Conservation (phyloP, 2,888 invertebrate genomes). For the Yponomeuta malinellus region DNA sequence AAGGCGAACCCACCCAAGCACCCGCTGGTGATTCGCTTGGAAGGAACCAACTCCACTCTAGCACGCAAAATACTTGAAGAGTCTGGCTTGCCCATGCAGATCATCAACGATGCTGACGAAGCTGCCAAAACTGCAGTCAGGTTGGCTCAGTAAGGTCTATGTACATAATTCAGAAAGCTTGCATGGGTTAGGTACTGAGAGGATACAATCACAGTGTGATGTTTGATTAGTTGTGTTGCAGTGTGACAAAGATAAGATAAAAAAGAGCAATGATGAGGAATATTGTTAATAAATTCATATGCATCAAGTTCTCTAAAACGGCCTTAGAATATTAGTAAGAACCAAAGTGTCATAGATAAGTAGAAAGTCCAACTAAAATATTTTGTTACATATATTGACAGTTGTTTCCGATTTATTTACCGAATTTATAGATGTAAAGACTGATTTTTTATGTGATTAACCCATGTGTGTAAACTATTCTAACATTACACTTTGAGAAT, state of each 20-base stretch:
- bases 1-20: slow-evolving; percentile 85
- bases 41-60: slow-evolving; percentile 93
- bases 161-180: background rate
- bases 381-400: no score
- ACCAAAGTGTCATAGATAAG: background rate
- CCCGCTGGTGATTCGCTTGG: slow-evolving; percentile 94
- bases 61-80: slow-evolving; percentile 89
- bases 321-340: background rate
- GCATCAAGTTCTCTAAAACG: slow-evolving; percentile 4
- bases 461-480: background rate
- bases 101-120: slow-evolving; percentile 91
- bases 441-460: slow-evolving; percentile 11
- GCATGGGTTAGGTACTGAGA: background rate
- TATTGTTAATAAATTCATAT: background rate
- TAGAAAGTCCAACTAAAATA: background rate
- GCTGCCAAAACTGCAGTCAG: slow-evolving; percentile 93
- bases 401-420: background rate
- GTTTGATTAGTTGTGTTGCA: background rate
- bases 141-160: slow-evolving; percentile 32
- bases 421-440: slow-evolving; percentile 8
- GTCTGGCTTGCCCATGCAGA: slow-evolving; percentile 88
- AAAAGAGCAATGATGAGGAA: background rate
- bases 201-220: background rate
- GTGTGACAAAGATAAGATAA: background rate
- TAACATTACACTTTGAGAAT: no score